These are phyloP conservation scores for Chrysolophus pictus DNA, from an alignment of 2,797 vertebrate species.

Conservation along the genomic window DNA sequence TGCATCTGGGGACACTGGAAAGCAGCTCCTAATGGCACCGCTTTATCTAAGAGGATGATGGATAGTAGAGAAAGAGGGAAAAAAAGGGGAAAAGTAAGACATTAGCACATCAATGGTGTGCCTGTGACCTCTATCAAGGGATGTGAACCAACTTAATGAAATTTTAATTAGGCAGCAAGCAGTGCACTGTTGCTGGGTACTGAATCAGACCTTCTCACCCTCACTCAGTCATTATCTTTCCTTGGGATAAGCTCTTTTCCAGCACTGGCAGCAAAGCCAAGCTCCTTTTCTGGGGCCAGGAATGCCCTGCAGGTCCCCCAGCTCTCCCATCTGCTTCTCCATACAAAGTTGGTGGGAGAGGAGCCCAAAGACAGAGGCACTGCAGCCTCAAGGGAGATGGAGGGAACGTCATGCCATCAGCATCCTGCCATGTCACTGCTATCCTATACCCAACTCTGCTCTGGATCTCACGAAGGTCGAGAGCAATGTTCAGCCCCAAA, in stretches of 20 bases:
- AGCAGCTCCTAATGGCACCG: slow-evolving; percentile 43
- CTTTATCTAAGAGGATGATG: slow-evolving; percentile 61
- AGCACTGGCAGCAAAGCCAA: background rate
- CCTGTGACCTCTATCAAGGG: slow-evolving; percentile 68
- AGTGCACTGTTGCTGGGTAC: background rate
- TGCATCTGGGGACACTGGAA: slow-evolving; percentile 49
- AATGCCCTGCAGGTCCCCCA: background rate
- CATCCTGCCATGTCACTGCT: background rate
- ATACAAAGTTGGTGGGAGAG: background rate
- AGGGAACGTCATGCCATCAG: background rate
- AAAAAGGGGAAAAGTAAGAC: slow-evolving; percentile 24
- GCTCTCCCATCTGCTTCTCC: background rate
- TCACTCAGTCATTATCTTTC: background rate
- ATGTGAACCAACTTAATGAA: slow-evolving; percentile 68
- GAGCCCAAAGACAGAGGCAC: accelerated
- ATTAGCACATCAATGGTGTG: slow-evolving; percentile 77
- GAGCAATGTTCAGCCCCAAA: accelerated
- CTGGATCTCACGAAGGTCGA: background rate
- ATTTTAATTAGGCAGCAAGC: slow-evolving; percentile 75
- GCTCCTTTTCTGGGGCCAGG: background rate
- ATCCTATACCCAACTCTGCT: background rate
- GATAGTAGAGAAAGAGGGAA: slow-evolving; percentile 46
- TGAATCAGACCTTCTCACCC: slow-evolving; percentile 18
- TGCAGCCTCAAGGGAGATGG: background rate
- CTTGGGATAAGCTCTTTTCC: background rate